Base-by-base conservation (phyloP, 30 jellyfish, hydroid and myxozoan genomes). In the Aurelia aurita region DNA sequence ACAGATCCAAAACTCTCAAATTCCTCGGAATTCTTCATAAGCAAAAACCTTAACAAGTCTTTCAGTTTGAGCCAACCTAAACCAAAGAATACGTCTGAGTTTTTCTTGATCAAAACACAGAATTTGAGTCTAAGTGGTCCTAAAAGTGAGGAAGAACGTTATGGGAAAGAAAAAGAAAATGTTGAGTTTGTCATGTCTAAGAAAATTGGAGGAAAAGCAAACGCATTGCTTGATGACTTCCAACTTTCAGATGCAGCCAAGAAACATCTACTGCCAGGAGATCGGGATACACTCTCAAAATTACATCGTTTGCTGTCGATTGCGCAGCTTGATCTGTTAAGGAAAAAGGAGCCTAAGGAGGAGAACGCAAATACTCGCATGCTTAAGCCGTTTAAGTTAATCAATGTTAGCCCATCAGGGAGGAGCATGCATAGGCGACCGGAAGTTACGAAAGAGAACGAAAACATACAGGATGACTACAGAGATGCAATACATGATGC, bases 211-310 rank as follows among this genome's bases (percentile, higher is more conserved):
- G 93, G 25, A 19, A 67, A 83, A 16, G 16, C 51, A 1, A 39
- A 39, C 15, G 70, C 55, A 3, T 55, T 55, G 31, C 59, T 82
- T 4, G 70, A 34, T 39, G 85, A 69, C 51, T 83, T 83, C 22
- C 72, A 83, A 31, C 93, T 83, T 29, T 83, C 93, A 3, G 80
- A 71, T 9, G 59, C 86, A 32, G 93, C 93, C 19, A 83, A 57
- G 45, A 62, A 70, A 62, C 93, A 83, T 44, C 49, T 83, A 26
- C 54, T 83, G 43, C 87, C 93, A 26, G 93, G 76, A 44, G 93
- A 83, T 20, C 60, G 59, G n/a, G 84, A 83, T 18, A 83, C 60
- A 39, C 44, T 83, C 14, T 63, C 83, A 26, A 83, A 58, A 15
- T 74, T 83, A 5, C 93, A 70, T 63, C 62, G 49, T 26, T 20